These are phyloP conservation scores for Dynastes maya DNA, from an alignment of 2,888 invertebrate species.

Conservation along the genomic window DNA sequence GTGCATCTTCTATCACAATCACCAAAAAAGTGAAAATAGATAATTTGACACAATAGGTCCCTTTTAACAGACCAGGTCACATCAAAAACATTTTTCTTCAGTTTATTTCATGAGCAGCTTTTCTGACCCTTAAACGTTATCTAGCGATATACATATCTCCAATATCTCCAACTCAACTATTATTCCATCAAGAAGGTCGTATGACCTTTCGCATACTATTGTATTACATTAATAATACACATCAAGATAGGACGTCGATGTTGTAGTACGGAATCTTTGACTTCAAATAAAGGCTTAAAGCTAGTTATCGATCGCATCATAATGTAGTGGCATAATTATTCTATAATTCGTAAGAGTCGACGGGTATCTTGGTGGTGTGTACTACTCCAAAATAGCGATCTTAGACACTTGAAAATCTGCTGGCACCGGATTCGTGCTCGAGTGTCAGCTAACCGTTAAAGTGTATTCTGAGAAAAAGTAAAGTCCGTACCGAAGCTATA, in stretches of 20 bases:
- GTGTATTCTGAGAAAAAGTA: constrained; percentile 55
- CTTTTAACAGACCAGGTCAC: too few species aligned
- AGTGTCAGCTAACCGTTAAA: constrained; percentile 64
- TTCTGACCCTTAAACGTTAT: too few species aligned
- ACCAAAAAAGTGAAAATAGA: too few species aligned
- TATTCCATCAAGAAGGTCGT: not conserved
- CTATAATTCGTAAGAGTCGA: constrained; percentile 36
- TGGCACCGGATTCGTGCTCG: constrained; percentile 67
- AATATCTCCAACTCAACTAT: not conserved
- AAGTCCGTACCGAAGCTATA: not conserved
- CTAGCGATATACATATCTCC: too few species aligned
- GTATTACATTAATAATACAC: not conserved
- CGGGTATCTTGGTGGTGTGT: constrained; percentile 40
- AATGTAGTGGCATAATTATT: constrained; percentile 45
- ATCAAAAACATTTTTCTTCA: too few species aligned
- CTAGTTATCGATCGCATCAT: constrained; percentile 14
- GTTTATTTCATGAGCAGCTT: too few species aligned
- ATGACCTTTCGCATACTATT: not conserved
- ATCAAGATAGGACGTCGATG: not conserved
- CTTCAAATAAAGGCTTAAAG: not conserved
- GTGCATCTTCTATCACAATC: too few species aligned
- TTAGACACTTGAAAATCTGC: constrained; percentile 65
- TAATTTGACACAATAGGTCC: too few species aligned
- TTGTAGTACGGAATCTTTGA: not conserved
- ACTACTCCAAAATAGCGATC: constrained; percentile 60